Base-by-base conservation (phyloP, 2,888 invertebrate species). In the Isoperla grammatica region DNA sequence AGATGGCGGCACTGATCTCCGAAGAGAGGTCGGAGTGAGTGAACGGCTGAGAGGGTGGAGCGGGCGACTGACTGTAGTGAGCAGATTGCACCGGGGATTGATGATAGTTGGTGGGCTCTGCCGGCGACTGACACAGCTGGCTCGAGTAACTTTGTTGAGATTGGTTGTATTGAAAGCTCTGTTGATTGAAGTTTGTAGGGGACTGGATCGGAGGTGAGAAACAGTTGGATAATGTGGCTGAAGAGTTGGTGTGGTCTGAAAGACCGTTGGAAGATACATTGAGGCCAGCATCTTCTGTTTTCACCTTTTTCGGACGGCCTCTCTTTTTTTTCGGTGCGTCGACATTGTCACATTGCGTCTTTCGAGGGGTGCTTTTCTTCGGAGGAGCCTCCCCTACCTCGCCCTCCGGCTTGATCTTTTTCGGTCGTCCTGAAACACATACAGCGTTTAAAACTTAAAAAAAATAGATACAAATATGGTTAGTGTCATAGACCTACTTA, bases 271-370 rank as follows among this genome's bases (percentile, higher is more conserved):
- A 62, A 72, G 73, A 66, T 35, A 62, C 61, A n/a, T 63, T 61
- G 8, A 79, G 29, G 29, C 29, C 29, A 8, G 29, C 71, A 66
- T 81, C 83, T 70, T 84, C 84, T 53, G 83, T 80, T 64, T 88
- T 82, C 15, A 90, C 85, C 76, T 93, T 94, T 76, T 93, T 93
- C 63, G 93, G 92, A 63, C 92, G 80, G 17, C 93, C 92, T 22
- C 93, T 77, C 71, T 93, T 92, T 75, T 93, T 93, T 77, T 92
- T 92, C 63, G 88, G 86, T 63, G 87, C 84, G 71, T 82, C 82
- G 64, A 77, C 78, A 69, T 77, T 78, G 55, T 73, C 71, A 59
- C 11, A 15, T 15, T 20, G 37, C 13, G 71, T 65, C 59, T 59
- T 59, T 56, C 9, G 37, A 13, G 29, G 29, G 29, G 22, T 37